Conservation (phyloP, 2,797 vertebrate species). For the Pempheris klunzingeri region DNA sequence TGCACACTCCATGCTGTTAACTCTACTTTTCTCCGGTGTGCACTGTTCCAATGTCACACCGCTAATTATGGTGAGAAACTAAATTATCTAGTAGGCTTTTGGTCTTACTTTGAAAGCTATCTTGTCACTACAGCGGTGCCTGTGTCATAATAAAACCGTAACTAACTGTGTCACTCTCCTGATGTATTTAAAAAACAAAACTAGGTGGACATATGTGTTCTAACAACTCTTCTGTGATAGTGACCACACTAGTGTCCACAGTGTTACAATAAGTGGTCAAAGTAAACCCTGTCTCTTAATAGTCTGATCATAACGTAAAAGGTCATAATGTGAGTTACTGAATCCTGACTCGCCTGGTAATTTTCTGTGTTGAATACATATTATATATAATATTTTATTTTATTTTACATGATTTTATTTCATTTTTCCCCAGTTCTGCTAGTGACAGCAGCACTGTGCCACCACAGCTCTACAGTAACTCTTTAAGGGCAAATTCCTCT, state of each 20-base stretch:
- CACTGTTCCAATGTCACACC: background rate
- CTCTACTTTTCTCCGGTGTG: background rate
- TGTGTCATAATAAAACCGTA: no score
- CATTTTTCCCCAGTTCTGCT: no score
- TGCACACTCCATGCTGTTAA: background rate
- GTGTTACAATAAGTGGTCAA: no score
- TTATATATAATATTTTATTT: no score
- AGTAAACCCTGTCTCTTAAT: background rate
- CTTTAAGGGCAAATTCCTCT: background rate
- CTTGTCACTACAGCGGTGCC: background rate
- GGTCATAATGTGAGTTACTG: no score
- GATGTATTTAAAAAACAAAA: no score
- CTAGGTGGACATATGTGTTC: no score
- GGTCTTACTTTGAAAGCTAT: background rate
- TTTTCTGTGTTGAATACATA: no score
- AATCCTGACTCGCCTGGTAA: no score
- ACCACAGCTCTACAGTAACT: background rate
- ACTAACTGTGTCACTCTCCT: no score
- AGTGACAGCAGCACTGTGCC: no score
- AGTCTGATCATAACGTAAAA: background rate
- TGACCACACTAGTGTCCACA: background rate
- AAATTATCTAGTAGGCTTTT: background rate
- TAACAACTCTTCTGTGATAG: background rate
- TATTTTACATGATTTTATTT: no score
- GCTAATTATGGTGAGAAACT: background rate